phyloP scores from a whole-genome alignment of 64 coral and sea anemone genomes.

The Porites australiensis region DNA sequence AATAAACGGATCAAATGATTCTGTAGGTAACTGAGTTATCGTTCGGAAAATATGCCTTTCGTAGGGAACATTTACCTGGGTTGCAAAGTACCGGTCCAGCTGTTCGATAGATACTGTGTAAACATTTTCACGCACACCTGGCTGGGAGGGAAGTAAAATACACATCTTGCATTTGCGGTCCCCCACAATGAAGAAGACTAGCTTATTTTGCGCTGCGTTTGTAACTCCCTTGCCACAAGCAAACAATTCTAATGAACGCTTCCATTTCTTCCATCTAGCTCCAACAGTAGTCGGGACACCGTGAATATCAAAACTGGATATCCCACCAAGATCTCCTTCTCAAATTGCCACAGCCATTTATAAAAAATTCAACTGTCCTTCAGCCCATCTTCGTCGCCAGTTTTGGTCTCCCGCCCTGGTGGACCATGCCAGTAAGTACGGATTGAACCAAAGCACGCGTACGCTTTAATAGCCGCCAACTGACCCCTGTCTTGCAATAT shows the following conservation, averaged over 20 bases:
- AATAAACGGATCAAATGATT: constrained; percentile 61
- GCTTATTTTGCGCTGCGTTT: constrained; percentile 49
- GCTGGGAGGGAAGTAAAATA: constrained; percentile 55
- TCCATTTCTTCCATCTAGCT: constrained; percentile 71
- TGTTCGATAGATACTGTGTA: constrained; percentile 49
- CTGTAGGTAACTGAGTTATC: constrained; percentile 59
- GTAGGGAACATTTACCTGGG: constrained; percentile 70
- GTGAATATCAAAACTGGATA: constrained; percentile 12
- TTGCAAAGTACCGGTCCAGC: constrained; percentile 58
- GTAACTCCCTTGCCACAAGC: constrained; percentile 30
- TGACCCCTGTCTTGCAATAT: neutral
- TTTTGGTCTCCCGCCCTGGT: neutral
- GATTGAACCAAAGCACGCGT: constrained; percentile 8
- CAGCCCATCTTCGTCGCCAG: neutral
- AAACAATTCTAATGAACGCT: constrained; percentile 56
- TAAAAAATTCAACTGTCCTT: neutral
- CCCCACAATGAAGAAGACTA: constrained; percentile 58
- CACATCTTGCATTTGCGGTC: constrained; percentile 64
- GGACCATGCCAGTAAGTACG: neutral
- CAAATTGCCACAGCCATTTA: neutral
- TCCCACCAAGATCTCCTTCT: constrained; percentile 33
- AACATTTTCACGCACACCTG: constrained; percentile 44
- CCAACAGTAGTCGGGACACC: constrained; percentile 50
- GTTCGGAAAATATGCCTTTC: constrained; percentile 50
- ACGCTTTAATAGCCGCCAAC: neutral